Evolutionary conservation across 2,797 vertebrate genomes (phyloP).

Genomic region (Nannoperca australis): DNA sequence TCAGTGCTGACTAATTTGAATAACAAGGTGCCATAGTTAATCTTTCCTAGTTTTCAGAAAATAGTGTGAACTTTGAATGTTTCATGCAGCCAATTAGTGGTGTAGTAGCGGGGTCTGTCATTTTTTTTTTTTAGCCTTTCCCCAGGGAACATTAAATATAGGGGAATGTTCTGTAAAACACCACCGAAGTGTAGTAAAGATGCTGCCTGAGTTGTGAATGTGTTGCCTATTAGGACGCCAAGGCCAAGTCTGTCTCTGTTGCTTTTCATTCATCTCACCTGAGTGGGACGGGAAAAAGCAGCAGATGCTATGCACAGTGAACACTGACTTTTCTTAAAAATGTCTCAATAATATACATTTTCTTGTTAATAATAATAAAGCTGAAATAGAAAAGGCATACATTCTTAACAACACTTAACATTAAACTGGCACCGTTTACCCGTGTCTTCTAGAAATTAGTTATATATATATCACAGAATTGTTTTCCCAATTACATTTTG

Average conservation of each 20-base stretch:
- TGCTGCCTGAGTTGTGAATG: constrained; percentile 33
- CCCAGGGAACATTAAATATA: constrained; percentile 54
- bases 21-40: constrained; percentile 66
- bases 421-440: not conserved
- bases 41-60: constrained; percentile 47
- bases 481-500: no score
- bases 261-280: constrained; percentile 36
- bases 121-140: constrained; percentile 20
- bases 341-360: not conserved
- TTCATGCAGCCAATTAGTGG: constrained; percentile 71
- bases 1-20: constrained; percentile 65
- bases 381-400: not conserved
- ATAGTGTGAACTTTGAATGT: constrained; percentile 65
- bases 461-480: no score
- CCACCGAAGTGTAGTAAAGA: constrained; percentile 31
- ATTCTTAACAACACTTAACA: not conserved
- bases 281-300: constrained; percentile 10
- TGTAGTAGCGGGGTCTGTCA: constrained; percentile 35
- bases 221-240: constrained; percentile 39
- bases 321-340: not conserved
- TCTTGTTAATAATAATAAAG: not conserved
- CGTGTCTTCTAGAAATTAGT: no score
- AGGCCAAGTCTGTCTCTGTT: constrained; percentile 34
- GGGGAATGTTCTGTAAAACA: constrained; percentile 58
- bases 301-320: not conserved